Conservation (phyloP, 2,113 vertebrate species). For the Alouatta palliata region DNA sequence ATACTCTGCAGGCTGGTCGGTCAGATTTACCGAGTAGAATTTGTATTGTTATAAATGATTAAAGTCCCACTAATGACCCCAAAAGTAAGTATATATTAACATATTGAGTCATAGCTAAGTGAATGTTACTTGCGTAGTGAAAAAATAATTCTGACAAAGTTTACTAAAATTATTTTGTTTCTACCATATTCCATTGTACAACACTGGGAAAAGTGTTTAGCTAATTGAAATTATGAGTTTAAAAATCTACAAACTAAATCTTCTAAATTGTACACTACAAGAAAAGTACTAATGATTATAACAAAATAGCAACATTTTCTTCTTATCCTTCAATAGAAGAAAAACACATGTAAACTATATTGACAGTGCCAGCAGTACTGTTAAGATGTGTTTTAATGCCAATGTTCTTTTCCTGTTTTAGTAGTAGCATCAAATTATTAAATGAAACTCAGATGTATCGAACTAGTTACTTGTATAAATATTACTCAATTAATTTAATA, state of each 20-base stretch:
- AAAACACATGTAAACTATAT: not conserved
- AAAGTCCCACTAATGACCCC: not conserved
- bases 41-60: not conserved
- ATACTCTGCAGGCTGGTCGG: not conserved
- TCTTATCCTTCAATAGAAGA: not conserved
- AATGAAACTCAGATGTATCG: not conserved
- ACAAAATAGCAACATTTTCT: not conserved
- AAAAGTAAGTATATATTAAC: not conserved
- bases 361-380: not conserved
- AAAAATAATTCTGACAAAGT: constrained; percentile 17
- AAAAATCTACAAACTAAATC: not conserved
- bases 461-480: not conserved
- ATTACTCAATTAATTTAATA: not conserved
- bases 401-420: not conserved
- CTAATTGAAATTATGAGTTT: constrained; percentile 11
- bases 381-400: not conserved
- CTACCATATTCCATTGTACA: not conserved
- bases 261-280: not conserved
- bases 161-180: not conserved
- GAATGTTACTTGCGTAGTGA: not conserved
- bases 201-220: not conserved
- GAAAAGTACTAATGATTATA: not conserved
- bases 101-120: not conserved
- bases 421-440: not conserved
- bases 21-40: not conserved